phyloP scores from a whole-genome alignment of 2,888 invertebrate genomes.

The Acanthosepion lycidas region DNA sequence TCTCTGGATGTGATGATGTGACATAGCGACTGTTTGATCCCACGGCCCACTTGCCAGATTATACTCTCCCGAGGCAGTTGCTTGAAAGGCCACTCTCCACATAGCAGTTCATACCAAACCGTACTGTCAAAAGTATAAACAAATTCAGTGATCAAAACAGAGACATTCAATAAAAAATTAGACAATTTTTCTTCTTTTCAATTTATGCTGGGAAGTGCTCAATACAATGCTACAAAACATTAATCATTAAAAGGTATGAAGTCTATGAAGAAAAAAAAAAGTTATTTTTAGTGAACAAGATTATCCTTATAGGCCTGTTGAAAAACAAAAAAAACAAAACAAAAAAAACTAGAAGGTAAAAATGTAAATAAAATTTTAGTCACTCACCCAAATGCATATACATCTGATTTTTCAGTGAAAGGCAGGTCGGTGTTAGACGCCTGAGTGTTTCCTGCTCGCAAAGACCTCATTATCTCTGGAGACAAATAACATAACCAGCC shows the following conservation, averaged over 20 bases:
- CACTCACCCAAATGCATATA: slow-evolving; percentile 95
- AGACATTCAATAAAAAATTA: not conserved
- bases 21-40: slow-evolving; percentile 91
- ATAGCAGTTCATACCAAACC: slow-evolving; percentile 97
- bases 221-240: too few relatives aligned
- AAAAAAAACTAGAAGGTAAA: not conserved
- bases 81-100: slow-evolving; percentile 96
- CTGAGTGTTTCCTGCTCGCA: slow-evolving; percentile 78
- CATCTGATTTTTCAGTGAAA: slow-evolving; percentile 93
- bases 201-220: too few relatives aligned
- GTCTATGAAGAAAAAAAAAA: too few relatives aligned
- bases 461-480: slow-evolving; percentile 92
- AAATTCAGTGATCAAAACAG: not conserved
- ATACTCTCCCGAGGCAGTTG: slow-evolving; percentile 94
- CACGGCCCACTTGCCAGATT: slow-evolving; percentile 98
- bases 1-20: slow-evolving; percentile 95
- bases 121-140: slow-evolving; percentile 80
- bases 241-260: too few relatives aligned
- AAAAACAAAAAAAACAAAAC: too few relatives aligned
- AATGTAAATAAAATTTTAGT: not conserved
- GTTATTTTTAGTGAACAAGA: too few relatives aligned
- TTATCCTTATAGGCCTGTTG: too few relatives aligned
- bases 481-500: slow-evolving; percentile 99
- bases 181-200: not conserved
- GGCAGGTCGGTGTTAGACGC: slow-evolving; percentile 89